Conservation (phyloP, 2,797 vertebrate species). For the Cryptoblepharus egeriae region DNA sequence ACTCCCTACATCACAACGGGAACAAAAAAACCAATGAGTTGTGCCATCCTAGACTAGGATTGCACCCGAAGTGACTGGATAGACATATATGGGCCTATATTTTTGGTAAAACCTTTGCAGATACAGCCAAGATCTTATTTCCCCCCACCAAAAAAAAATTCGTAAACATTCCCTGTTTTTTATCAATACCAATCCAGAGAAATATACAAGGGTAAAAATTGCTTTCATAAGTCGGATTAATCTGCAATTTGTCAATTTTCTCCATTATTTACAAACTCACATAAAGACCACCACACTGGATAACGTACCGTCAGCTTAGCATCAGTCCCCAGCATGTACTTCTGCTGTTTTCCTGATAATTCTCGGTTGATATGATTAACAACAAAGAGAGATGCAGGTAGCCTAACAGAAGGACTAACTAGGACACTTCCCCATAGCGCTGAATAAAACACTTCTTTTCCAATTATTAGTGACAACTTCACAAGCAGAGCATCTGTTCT, state of each 20-base stretch:
- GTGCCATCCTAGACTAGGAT: too few species aligned
- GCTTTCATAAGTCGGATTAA: background rate
- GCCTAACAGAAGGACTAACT: conserved; percentile 86
- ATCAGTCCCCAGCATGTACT: conserved; percentile 89
- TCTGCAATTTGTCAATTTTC: background rate
- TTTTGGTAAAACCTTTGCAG: too few species aligned
- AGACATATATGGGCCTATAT: too few species aligned
- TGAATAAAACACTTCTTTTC: conserved; percentile 89
- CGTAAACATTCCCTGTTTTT: background rate
- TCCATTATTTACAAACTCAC: background rate
- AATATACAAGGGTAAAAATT: background rate
- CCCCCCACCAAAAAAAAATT: background rate
- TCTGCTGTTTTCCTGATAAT: conserved; percentile 81
- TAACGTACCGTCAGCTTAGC: conserved; percentile 84
- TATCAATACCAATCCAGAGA: background rate
- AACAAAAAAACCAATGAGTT: too few species aligned
- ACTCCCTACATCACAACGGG: too few species aligned
- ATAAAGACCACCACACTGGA: background rate
- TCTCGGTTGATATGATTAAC: conserved; percentile 90
- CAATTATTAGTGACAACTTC: conserved; percentile 88
- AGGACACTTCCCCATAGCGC: conserved; percentile 92
- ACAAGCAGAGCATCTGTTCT: conserved; percentile 92
- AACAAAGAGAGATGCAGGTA: conserved; percentile 92
- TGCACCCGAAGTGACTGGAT: too few species aligned
- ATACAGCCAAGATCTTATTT: too few species aligned